A percentile compares a stretch with the other conserved stretches of the same genome.
phyloP scores from a whole-genome alignment of 92 coral and sea anemone genomes.

The Siderastrea radians region DNA sequence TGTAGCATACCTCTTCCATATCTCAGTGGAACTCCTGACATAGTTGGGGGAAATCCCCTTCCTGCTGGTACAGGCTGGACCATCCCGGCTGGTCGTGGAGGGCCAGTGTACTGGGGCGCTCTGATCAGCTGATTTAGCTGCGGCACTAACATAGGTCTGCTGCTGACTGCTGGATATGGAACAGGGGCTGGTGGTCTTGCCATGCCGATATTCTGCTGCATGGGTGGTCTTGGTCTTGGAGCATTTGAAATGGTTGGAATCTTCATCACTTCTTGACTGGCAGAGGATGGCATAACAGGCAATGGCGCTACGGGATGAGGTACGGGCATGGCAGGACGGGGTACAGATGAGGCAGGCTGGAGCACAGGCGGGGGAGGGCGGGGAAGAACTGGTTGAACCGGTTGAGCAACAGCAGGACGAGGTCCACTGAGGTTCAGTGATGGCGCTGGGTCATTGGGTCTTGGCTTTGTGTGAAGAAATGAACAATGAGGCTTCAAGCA shows the following conservation, averaged over 20 bases:
- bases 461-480: constrained; percentile 84
- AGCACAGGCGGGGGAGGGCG: not conserved
- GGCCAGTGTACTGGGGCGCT: constrained; percentile 41
- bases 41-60: constrained; percentile 11
- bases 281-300: not conserved
- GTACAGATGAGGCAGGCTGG: not conserved
- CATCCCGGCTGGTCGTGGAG: constrained; percentile 38
- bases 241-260: constrained; percentile 49
- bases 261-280: constrained; percentile 28
- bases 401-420: constrained; percentile 4
- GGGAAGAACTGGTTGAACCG: constrained; percentile 1
- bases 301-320: constrained; percentile 4
- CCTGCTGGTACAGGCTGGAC: constrained; percentile 21
- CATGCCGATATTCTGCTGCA: constrained; percentile 48
- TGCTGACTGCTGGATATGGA: constrained; percentile 9
- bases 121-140: constrained; percentile 32
- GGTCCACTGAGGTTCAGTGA: constrained; percentile 5
- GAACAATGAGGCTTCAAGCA: constrained; percentile 85
- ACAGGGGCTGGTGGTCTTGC: constrained; percentile 26
- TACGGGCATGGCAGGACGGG: not conserved
- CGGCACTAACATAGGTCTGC: constrained; percentile 9
- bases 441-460: constrained; percentile 26
- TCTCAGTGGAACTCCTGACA: constrained; percentile 47
- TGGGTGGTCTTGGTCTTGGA: constrained; percentile 52
- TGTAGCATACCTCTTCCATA: constrained; percentile 51